Conservation (phyloP, 2,113 vertebrate genomes). For the Platysteira castanea region DNA sequence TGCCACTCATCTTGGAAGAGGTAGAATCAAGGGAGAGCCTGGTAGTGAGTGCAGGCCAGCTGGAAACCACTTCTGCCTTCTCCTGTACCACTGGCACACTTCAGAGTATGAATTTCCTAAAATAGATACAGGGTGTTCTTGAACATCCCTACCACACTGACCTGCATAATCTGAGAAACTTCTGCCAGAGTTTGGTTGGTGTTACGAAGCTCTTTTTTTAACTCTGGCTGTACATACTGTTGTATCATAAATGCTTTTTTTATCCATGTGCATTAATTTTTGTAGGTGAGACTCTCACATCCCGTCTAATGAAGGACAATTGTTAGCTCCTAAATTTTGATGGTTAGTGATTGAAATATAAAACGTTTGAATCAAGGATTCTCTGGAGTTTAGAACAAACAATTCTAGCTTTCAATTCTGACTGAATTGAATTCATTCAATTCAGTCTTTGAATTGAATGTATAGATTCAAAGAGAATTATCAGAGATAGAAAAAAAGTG, state of each 20-base stretch:
- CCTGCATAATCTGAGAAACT: neutral
- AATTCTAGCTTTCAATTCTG: neutral
- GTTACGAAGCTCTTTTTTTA: neutral
- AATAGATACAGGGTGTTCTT: neutral
- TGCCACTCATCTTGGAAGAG: neutral
- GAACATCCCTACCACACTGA: neutral
- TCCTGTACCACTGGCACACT: neutral
- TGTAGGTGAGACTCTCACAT: neutral
- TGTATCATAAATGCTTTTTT: neutral
- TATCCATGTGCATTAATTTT: neutral
- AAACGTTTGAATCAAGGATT: neutral
- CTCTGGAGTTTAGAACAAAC: neutral
- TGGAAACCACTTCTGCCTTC: neutral
- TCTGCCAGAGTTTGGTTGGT: neutral
- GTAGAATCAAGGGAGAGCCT: neutral
- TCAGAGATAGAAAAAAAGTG: neutral
- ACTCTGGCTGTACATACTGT: neutral
- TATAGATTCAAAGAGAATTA: neutral
- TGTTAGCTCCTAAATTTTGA: neutral
- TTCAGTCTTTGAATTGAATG: neutral
- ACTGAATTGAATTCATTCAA: too few relatives aligned
- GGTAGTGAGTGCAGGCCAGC: neutral
- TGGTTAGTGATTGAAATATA: neutral
- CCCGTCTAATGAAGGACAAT: neutral
- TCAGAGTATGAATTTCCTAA: neutral